These are phyloP conservation scores for Atrina japonica DNA, from an alignment of 2,888 invertebrate species.

Conservation along the genomic window DNA sequence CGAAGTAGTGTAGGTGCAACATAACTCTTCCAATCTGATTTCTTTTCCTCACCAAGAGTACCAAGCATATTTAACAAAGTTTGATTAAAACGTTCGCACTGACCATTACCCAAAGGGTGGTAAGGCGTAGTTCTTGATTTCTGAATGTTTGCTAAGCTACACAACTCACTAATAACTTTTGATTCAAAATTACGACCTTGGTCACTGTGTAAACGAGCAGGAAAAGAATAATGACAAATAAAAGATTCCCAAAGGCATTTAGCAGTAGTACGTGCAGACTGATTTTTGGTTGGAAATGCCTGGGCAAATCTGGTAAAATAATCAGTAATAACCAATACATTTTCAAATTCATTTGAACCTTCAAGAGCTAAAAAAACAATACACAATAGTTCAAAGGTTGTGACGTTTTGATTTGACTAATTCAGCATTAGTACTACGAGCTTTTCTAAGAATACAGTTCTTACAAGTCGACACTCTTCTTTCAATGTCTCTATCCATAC, in stretches of 20 bases:
- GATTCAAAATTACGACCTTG: slow-evolving; percentile 40
- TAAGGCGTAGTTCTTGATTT: too few species aligned
- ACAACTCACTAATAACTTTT: neutral
- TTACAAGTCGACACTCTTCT: neutral
- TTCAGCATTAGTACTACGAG: neutral
- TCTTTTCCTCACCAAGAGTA: too few species aligned
- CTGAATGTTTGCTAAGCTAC: too few species aligned
- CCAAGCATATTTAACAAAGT: too few species aligned
- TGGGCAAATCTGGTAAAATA: slow-evolving; percentile 29
- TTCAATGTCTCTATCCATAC: slow-evolving; percentile 18
- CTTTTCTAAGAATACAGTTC: slow-evolving; percentile 2
- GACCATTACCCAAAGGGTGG: too few species aligned
- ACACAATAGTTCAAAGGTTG: slow-evolving; percentile 19
- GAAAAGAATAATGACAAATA: slow-evolving; percentile 30
- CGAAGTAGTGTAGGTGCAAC: too few species aligned
- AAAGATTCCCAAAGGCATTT: slow-evolving; percentile 26
- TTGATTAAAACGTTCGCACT: too few species aligned
- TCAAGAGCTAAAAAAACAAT: slow-evolving; percentile 15
- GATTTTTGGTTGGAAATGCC: slow-evolving; percentile 34
- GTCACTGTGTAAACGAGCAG: slow-evolving; percentile 30
- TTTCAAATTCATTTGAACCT: slow-evolving; percentile 4
- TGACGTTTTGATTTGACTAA: slow-evolving; percentile 13
- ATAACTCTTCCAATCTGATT: too few species aligned
- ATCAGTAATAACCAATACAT: slow-evolving; percentile 27
- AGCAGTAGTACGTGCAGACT: slow-evolving; percentile 33